Base-by-base conservation (phyloP, 2,888 invertebrate species). In the Papilio gigon region DNA sequence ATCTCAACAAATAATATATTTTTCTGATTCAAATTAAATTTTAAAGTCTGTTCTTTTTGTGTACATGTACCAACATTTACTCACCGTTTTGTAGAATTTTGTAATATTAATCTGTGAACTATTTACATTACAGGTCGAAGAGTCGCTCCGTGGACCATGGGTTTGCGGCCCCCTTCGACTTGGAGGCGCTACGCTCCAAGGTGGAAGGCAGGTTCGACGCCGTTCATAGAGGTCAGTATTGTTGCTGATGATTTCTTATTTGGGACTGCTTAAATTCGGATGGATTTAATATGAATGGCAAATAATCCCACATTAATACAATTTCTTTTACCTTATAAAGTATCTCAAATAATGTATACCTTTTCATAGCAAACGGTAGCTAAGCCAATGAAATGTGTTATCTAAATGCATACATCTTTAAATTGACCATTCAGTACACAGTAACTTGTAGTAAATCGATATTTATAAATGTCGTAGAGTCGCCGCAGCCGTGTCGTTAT, bases 61-160 rank as follows among this genome's bases (percentile, higher is more conserved):
- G 2, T 53, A 27, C 53, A 14, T 12, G 4, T 25, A 25, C 44
- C 14, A 20, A 22, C 5, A 50, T 25, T 1, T 50, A 5, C 20
- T 20, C 12, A 25, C 40, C 14, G 30, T 64, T 68, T 60, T 30
- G 56, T 42, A 68, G 70, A 11, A 58, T 25, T 14, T 20, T 35
- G 17, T n/a, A 58, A n/a, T 60, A 68, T 72, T 61, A 35, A 65
- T 61, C 35, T 33, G 25, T 25, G 2, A 35, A 40, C 70, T 78
- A 76, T 75, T 63, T 63, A 75, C 75, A 73, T 93, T 94, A 74
- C 94, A 97, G 97, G 96, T 97, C 96, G 88, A 97, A 97, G 91
- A 97, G 97, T 87, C 95, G 96, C 79, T 97, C 97, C 80, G 97
- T 97, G 80, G 97, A 97, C 92, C 97, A 97, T 93, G 97, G 97